phyloP scores from a whole-genome alignment of 2,797 vertebrate genomes.

The Halcyon chelicuti region DNA sequence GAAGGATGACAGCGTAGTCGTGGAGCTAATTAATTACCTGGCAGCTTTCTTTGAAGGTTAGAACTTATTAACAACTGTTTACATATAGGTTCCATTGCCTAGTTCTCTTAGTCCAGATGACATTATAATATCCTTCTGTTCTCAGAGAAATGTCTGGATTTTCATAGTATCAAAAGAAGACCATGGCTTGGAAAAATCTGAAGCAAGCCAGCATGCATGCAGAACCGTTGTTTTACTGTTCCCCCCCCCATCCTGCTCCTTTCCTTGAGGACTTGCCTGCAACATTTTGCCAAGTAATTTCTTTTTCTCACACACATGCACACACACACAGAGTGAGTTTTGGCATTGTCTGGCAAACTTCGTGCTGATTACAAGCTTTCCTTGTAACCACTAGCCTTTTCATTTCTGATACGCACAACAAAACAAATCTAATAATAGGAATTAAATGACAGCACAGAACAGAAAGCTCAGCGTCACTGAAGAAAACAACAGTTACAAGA shows the following conservation, averaged over 20 bases:
- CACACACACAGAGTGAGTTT: slow-evolving; percentile 49
- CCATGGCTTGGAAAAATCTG: slow-evolving; percentile 55
- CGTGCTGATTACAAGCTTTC: slow-evolving; percentile 77
- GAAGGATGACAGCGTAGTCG: background rate
- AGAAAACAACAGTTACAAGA: slow-evolving; percentile 75
- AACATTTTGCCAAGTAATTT: slow-evolving; percentile 51
- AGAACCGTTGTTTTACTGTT: slow-evolving; percentile 2
- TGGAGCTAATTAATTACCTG: slow-evolving; percentile 40
- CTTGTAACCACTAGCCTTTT: slow-evolving; percentile 76
- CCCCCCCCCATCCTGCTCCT: background rate
- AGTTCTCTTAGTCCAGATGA: slow-evolving; percentile 8
- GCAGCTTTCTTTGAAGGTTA: slow-evolving; percentile 38
- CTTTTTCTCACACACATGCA: background rate
- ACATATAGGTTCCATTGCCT: slow-evolving; percentile 8
- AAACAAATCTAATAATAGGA: slow-evolving; percentile 79
- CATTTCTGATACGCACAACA: slow-evolving; percentile 77
- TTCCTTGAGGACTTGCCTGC: slow-evolving; percentile 37
- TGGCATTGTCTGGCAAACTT: slow-evolving; percentile 63
- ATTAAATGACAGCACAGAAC: slow-evolving; percentile 74
- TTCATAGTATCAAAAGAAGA: slow-evolving; percentile 24
- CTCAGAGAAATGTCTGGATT: slow-evolving; percentile 15
- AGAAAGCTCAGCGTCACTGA: slow-evolving; percentile 61
- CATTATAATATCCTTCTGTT: background rate
- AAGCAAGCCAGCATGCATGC: background rate
- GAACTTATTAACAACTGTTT: slow-evolving; percentile 38